Evolutionary conservation across 2,113 vertebrate species (phyloP), one percentile per base, ranked within the genome.

Genomic region (Myotis brandtii): DNA sequence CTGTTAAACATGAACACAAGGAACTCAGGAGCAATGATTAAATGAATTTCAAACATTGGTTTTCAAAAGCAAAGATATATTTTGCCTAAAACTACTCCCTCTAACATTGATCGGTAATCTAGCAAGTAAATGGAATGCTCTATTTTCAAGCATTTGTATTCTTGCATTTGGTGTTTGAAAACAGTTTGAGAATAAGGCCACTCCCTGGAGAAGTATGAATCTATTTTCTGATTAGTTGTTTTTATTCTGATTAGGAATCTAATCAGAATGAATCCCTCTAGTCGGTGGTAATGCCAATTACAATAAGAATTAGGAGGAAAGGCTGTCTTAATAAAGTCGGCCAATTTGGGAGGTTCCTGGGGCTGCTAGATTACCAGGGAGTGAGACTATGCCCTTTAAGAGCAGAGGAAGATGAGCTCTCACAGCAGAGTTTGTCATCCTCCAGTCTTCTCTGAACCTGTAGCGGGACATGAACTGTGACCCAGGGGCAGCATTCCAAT

Each of bases 1-100:
- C 99, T 99, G 56, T 97, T 98, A 93, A 98, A 94, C 37, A 89
- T 27, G 67, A 96, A 94, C 72, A 52, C 1, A 89, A 86, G 83
- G 89, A 83, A 90, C 80, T 67, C 94, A 96, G 50, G 52, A 52
- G 21, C 32, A 89, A 37, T 46, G 13, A n/a, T 93, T 46, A 86
- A 94, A 81, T 56, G 2, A 0, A 34, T 97, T 98, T 96, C 69
- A 97, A 97, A 48, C 70, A 87, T 27, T 92, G 20, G n/a, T 86
- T 67, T 67, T 95, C 14, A 93, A 67, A 69, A 86, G 43, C 14
- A 95, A 70, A 96, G 82, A 62, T 20, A 6, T 20, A 30, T 92
- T 90, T 88, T 40, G 12, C 40, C 37, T 10, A 66, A 46, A 89
- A 87, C 25, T 11, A 25, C 6, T 2, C 2, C 23, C 14, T 4